Conservation (phyloP, 1,140 invertebrate species). For the Oncopeltus fasciatus region DNA sequence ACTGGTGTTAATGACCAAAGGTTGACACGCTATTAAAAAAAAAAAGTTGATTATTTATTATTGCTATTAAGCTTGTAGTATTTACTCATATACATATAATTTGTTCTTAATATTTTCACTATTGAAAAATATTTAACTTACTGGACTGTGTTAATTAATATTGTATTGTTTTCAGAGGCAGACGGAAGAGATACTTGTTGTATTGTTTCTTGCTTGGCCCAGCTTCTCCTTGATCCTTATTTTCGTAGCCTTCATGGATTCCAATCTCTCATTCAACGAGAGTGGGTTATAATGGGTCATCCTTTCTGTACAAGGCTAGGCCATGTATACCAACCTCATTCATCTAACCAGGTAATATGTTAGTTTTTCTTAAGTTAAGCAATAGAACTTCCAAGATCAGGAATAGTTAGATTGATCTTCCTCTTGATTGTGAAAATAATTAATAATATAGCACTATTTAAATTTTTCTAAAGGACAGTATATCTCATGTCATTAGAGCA, state of each 20-base stretch:
- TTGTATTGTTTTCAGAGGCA: constrained; percentile 51
- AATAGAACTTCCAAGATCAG: too few species aligned
- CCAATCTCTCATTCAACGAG: constrained; percentile 81
- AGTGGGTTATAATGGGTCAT: constrained; percentile 85
- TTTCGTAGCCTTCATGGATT: constrained; percentile 77
- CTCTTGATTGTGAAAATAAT: too few species aligned
- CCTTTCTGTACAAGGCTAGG: constrained; percentile 63
- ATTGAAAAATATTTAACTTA: background rate
- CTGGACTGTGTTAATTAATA: too few species aligned
- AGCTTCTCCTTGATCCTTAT: constrained; percentile 72
- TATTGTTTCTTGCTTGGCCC: constrained; percentile 70
- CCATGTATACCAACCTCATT: constrained; percentile 33
- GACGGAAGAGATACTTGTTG: constrained; percentile 79
- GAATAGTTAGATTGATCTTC: too few species aligned
- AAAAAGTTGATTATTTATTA: too few species aligned
- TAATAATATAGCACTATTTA: too few species aligned
- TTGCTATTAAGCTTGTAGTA: too few species aligned
- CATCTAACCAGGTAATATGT: constrained; percentile 2
- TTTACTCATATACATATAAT: too few species aligned
- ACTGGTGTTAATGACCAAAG: too few species aligned
- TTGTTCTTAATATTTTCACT: background rate
- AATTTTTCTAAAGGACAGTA: too few species aligned
- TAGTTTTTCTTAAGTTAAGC: background rate
- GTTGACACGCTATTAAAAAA: too few species aligned
- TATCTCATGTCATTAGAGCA: too few species aligned